A percentile compares a stretch with the other conserved stretches of the same genome.
These are phyloP conservation scores for Anoplophora glabripennis DNA, from an alignment of 1,140 invertebrate genomes.

Conservation along the genomic window DNA sequence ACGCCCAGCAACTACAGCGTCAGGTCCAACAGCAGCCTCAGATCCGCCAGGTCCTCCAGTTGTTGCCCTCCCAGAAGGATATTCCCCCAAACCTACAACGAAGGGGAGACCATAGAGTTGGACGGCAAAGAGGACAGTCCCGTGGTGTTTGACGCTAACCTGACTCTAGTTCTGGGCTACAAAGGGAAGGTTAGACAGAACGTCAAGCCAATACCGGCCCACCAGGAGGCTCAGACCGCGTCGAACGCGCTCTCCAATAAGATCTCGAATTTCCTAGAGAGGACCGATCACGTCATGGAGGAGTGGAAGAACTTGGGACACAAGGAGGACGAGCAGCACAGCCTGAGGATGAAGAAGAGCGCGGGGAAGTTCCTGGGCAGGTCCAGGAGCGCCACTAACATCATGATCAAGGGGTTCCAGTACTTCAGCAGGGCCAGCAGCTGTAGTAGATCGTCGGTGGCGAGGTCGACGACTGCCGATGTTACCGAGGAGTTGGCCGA, in stretches of 20 bases:
- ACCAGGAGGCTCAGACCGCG: slow-evolving; percentile 68
- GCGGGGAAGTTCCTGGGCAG: slow-evolving; percentile 54
- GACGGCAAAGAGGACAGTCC: slow-evolving; percentile 66
- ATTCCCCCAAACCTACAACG: slow-evolving; percentile 59
- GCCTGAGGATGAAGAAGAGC: slow-evolving; percentile 41
- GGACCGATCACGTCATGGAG: slow-evolving; percentile 82
- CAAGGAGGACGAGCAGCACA: slow-evolving; percentile 54
- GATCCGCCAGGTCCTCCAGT: slow-evolving; percentile 11
- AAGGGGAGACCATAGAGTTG: slow-evolving; percentile 54
- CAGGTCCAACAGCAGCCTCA: slow-evolving; percentile 13
- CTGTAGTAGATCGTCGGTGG: slow-evolving; percentile 51
- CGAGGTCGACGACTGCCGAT: slow-evolving; percentile 50
- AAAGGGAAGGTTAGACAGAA: slow-evolving; percentile 66
- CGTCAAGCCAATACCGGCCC: slow-evolving; percentile 67
- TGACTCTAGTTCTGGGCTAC: slow-evolving; percentile 72
- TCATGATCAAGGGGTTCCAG: slow-evolving; percentile 75
- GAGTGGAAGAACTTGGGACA: slow-evolving; percentile 70
- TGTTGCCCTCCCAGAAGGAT: slow-evolving; percentile 56
- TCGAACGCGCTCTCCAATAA: slow-evolving; percentile 71
- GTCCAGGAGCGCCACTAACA: slow-evolving; percentile 73
- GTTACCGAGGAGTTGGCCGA: slow-evolving; percentile 57
- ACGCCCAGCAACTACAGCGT: slow-evolving; percentile 27
- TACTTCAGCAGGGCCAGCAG: slow-evolving; percentile 61
- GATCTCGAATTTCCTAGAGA: slow-evolving; percentile 75
- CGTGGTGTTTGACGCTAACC: slow-evolving; percentile 75